Evolutionary conservation across 2,888 invertebrate species (phyloP).

Genomic region (Diplolepis rosae): DNA sequence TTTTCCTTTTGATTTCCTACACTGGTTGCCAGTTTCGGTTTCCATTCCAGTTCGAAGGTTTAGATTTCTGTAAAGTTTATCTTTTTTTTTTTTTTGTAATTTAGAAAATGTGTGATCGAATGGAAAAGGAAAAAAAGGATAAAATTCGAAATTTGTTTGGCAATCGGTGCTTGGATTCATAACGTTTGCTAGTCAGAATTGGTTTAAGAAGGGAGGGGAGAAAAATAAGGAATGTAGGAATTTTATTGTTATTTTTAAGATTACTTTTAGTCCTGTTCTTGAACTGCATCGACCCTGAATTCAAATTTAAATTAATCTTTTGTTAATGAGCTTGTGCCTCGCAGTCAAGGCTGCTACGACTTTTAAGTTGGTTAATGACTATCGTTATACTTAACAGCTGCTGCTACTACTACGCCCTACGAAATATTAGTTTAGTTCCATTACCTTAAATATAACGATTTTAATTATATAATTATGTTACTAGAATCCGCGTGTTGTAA

Average conservation of each 20-base stretch:
- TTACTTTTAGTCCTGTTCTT: constrained; percentile 49
- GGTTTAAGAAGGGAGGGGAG: constrained; percentile 58
- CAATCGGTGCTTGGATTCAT: constrained; percentile 63
- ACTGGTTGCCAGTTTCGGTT: constrained; percentile 49
- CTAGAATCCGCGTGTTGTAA: constrained; percentile 58
- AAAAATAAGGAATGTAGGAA: constrained; percentile 60
- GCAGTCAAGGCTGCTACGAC: constrained; percentile 47
- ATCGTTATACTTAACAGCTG: constrained; percentile 44
- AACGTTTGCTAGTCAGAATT: constrained; percentile 73
- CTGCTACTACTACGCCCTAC: constrained; percentile 56
- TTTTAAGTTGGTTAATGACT: constrained; percentile 50
- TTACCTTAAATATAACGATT: constrained; percentile 49
- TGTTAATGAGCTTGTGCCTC: too few species aligned
- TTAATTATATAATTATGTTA: constrained; percentile 50
- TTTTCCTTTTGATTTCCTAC: constrained; percentile 44
- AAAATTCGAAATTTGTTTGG: constrained; percentile 33
- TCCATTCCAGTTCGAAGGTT: too few species aligned
- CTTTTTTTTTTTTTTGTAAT: too few species aligned
- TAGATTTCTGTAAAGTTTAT: too few species aligned
- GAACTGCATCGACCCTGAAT: constrained; percentile 58
- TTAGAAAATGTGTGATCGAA: too few species aligned
- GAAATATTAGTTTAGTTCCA: constrained; percentile 50
- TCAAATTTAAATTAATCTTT: too few species aligned
- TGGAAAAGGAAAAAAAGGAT: constrained; percentile 19
- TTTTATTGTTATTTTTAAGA: constrained; percentile 54